Evolutionary conservation across 2,797 vertebrate species (phyloP), one percentile per base, ranked within the genome.

Genomic region (Spea hammondii): DNA sequence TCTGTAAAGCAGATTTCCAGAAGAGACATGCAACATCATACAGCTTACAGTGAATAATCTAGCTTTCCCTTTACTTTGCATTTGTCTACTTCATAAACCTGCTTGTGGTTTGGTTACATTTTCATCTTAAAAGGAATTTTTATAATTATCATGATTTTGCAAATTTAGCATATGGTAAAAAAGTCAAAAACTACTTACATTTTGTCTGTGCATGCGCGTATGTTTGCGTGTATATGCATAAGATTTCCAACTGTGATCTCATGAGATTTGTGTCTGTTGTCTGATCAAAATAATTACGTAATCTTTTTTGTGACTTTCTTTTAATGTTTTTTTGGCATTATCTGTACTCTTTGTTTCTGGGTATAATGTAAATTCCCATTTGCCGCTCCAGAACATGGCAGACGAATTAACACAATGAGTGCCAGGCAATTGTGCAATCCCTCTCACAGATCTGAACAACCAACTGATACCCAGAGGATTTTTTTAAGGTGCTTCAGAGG

Each of bases 51-150:
- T 13, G 68, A 71, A 66, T 13, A 44, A 14, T 48, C 13, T 13
- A 47, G 55, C 51, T 65, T 74, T 72, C 59, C 46, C 67, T 49
- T 62, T 49, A 50, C 79, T 32, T 46, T 76, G 46, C 74, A 66
- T 49, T 67, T 65, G 67, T 60, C 47, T 66, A 17, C 67, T 57
- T 65, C 46, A 74, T 74, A 75, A 50, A 76, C 46, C 49, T 72
- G 12, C 65, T 14, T 80, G 79, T 48, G 79, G 68, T 80, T 76
- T 72, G 79, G 74, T 51, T 66, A 48, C n/a, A 11, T 70, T 72
- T 74, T 69, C 74, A 72, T 76, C 17, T 66, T 62, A 8, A 57
- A 68, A 32, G 60, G 76, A 66, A 72, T 80, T 76, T 67, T 76
- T 46, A 51, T 71, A 74, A 76, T 72, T 55, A 72, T 50, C 53